These are phyloP conservation scores for Magallana angulata DNA, from an alignment of 1,140 invertebrate genomes.

Conservation along the genomic window DNA sequence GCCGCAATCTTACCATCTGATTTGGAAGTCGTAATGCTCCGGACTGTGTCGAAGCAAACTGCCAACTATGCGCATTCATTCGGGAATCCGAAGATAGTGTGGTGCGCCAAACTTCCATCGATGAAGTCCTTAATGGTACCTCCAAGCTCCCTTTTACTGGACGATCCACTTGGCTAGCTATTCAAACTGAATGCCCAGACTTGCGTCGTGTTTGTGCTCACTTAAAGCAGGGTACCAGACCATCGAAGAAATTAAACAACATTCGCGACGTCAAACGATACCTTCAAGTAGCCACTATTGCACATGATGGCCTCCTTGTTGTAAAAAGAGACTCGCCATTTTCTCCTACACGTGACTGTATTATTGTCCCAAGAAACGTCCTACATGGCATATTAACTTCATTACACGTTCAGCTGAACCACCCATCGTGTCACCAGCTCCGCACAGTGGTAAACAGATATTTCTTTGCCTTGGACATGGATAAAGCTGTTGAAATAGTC, in stretches of 20 bases:
- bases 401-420: slow-evolving; percentile 43
- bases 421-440: too few relatives aligned
- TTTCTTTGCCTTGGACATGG: too few relatives aligned
- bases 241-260: slow-evolving; percentile 42
- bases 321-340: slow-evolving; percentile 39
- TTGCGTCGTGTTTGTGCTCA: too few relatives aligned
- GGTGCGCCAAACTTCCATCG: slow-evolving; percentile 23
- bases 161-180: too few relatives aligned
- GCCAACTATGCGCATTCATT: slow-evolving; percentile 42
- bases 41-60: slow-evolving; percentile 32
- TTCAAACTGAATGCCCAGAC: too few relatives aligned
- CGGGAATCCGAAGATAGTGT: slow-evolving; percentile 22
- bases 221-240: too few relatives aligned
- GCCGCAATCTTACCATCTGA: slow-evolving; percentile 51
- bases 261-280: slow-evolving; percentile 59
- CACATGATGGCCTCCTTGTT: slow-evolving; percentile 52
- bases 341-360: slow-evolving; percentile 26
- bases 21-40: slow-evolving; percentile 59
- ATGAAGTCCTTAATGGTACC: slow-evolving; percentile 42
- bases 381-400: slow-evolving; percentile 54
- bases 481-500: too few relatives aligned
- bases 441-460: too few relatives aligned
- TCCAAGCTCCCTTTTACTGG: too few relatives aligned
- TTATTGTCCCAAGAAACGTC: slow-evolving; percentile 49
- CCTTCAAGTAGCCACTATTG: slow-evolving; percentile 37